These are phyloP conservation scores for Tauraco erythrolophus DNA, from an alignment of 2,113 vertebrate genomes.

Conservation along the genomic window DNA sequence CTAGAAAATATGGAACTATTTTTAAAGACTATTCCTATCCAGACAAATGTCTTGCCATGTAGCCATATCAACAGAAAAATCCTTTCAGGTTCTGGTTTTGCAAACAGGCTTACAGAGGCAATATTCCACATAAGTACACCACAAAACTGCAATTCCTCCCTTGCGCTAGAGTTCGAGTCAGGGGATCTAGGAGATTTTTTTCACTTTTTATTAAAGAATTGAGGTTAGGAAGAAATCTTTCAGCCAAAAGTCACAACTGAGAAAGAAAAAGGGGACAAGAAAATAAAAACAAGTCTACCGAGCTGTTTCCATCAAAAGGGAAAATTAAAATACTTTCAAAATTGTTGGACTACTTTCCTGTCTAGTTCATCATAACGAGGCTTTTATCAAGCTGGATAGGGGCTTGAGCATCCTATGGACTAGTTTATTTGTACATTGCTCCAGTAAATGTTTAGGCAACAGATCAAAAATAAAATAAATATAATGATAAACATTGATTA, in stretches of 20 bases:
- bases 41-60: background rate
- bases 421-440: background rate
- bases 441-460: background rate
- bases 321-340: background rate
- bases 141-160: background rate
- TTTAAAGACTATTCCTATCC: background rate
- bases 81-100: background rate
- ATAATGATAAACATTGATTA: background rate
- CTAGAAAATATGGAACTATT: background rate
- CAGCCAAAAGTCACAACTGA: background rate
- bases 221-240: background rate
- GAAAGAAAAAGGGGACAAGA: background rate
- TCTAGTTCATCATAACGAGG: background rate
- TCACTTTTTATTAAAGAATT: background rate
- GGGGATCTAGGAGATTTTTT: accelerated
- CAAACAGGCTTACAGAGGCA: background rate
- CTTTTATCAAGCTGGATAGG: background rate
- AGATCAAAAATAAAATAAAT: background rate
- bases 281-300: background rate
- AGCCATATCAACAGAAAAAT: background rate
- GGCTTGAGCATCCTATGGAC: background rate
- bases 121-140: background rate
- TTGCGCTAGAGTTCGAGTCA: background rate
- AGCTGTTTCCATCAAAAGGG: background rate
- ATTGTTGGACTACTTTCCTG: background rate